Evolutionary conservation across 1,140 invertebrate species (phyloP), one percentile per base, ranked within the genome.

Genomic region (Maniola jurtina): DNA sequence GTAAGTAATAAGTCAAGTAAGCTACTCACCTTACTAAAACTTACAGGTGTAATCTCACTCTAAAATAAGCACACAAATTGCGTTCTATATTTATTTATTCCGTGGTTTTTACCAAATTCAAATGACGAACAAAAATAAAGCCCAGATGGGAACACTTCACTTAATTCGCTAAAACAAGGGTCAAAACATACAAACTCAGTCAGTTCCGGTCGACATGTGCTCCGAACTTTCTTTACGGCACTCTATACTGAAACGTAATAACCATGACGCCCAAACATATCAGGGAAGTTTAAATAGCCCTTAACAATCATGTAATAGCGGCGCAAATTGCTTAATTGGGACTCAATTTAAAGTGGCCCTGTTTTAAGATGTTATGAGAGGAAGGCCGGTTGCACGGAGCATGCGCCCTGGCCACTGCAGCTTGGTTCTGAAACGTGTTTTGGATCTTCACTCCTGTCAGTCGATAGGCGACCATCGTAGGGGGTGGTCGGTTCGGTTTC

Each of bases 321-420:
- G 38, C 55, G 16, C 64, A 56, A 70, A 67, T 78, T 63, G 69
- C 33, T 47, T 76, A 63, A 65, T 59, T 25, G 50, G 45, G 56
- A 42, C 45, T 58, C 50, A 60, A 66, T 56, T 67, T 57, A 64
- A 65, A 64, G 64, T 78, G 65, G 72, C 57, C 61, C 61, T 71
- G 66, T 70, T 76, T 70, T 66, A 73, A 77, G 76, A 81, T 79
- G 75, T 70, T 75, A 64, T 56, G 67, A 80, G 71, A 76, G 71
- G 63, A 74, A 68, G 71, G 67, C 64, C 74, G 72, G 72, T 79
- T 85, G 81, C 77, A 82, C 60, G 47, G 65, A 81, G 82, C 82
- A 77, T 80, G 83, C 84, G 83, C 71, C 13, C 35, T 75, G 48
- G 58, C 54, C 70, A 77, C 75, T 87, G 83, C 84, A 87, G 83